Evolutionary conservation across 2,888 invertebrate genomes (phyloP), one percentile per base, ranked within the genome.

Genomic region (Erannis defoliaria): DNA sequence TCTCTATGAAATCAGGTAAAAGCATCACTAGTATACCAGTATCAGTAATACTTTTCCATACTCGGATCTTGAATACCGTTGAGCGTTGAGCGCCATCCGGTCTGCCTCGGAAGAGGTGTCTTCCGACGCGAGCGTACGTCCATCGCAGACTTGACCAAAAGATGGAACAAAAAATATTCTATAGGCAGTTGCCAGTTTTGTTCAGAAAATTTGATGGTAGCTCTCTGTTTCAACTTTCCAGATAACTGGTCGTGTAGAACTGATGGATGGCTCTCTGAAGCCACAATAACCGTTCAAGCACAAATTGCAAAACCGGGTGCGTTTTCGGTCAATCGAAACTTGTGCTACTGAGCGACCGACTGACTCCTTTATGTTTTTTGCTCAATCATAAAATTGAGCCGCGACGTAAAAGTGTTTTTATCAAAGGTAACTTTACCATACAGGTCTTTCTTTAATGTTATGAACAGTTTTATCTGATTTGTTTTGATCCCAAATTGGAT

Each of bases 61-160:
- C 67, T 62, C 61, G 9, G 55, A 18, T 60, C 46, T 54, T 40
- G 55, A 49, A 69, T 74, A 71, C 74, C 76, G 75, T 75, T 75
- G 62, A 29, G 55, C 76, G 75, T 75, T 75, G 62, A 29, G 55
- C 59, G 55, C 49, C 64, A 62, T 80, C 79, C 78, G 80, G 77
- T 78, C 70, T 51, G 55, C 63, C 19, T n/a, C n/a, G n/a, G n/a
- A n/a, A n/a, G 43, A 5, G 46, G 46, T 37, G 29, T 50, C 68
- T 71, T 56, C 69, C 66, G 69, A 23, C 42, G 16, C 29, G 10
- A 29, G 29, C 16, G 6, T 5, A 23, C 23, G 10, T 9, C 16
- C 29, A 16, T 26, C 26, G 45, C 14, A n/a, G 5, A 42, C 21
- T 21, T 26, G 23, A 10, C 16, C 0, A 29, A 45, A 45, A 18